Evolutionary conservation across 1,140 invertebrate species (phyloP), one percentile per base, ranked within the genome.

Genomic region (Drosophila parvula): DNA sequence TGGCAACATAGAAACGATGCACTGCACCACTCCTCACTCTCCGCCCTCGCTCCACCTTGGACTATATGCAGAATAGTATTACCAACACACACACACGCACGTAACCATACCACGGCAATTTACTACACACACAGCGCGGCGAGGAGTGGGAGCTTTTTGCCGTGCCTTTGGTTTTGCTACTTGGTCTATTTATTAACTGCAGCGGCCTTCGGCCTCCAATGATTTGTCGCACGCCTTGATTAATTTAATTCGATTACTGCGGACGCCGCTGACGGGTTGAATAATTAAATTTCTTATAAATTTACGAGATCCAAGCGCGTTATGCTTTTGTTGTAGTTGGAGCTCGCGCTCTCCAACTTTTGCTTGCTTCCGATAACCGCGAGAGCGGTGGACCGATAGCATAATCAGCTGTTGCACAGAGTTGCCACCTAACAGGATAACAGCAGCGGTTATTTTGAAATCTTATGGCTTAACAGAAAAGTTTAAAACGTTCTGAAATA

Each of bases 1-100:
- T 73, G 62, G 57, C 77, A 74, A 78, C 80, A 88, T 86, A 59
- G 45, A 63, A 79, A 43, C 45, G 47, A 44, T 55, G 32, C 64
- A 64, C 58, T 73, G 51, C 61, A 60, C 36, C 36, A 44, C 48
- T 27, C 36, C 38, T 27, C 45, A 16, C 28, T 34, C 41, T 34
- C 22, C 41, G 18, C 48, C 45, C 44, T 12, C 51, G 51, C 12
- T 63, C n/a, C 45, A 45, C 60, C 36, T 32, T 53, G 44, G 30
- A 34, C 18, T 67, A 62, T 67, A 62, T 74, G 70, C 70, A 55
- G 40, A 74, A 62, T 62, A 55, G 47, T 38, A 59, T 22, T 47
- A 59, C 51, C 41, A 48, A 38, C 45, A 64, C 65, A 36, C 22
- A n/a, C 34, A 30, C 22, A 64, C 59, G 28, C 56, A 7, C 50